Evolutionary conservation across 2,888 invertebrate genomes (phyloP), one percentile per base, ranked within the genome.

Genomic region (Tyria jacobaeae): DNA sequence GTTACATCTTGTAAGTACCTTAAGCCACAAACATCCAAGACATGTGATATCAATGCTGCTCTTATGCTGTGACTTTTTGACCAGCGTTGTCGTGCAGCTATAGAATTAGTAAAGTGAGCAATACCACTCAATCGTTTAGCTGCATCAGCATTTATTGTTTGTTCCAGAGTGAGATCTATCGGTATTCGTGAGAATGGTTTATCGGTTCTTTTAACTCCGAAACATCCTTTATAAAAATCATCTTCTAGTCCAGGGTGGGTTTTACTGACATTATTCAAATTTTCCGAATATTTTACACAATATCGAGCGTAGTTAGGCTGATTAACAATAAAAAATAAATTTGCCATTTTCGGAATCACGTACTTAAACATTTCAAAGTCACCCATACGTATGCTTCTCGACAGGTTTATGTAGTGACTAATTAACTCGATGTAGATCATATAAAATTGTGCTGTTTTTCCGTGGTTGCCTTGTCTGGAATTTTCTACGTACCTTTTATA

Each of bases 91-190:
- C 59, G 39, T 21, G 54, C 62, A 37, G 62, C 25, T 24, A 62
- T 54, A 3, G 58, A 62, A 47, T 55, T 55, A 24, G 47, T 57
- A 21, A 48, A 39, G 31, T 62, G 35, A 9, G 60, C 67, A 52
- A 81, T 64, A 62, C 82, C 83, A 48, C 75, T 76, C n/a, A n/a
- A 64, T 64, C 69, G 72, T 54, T 68, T 72, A 35, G 71, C 79
- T 55, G 83, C 81, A 66, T 85, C 82, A 49, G 80, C 82, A 64
- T 84, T 85, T 9, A 84, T 79, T 2, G 83, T 84, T 61, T 83
- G 80, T 59, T 83, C 83, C n/a, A 82, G n/a, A 1, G 62, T 62
- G 3, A 76, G 53, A 31, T 79, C 79, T 63, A 79, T 69, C 7
- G 70, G 70, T 64, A 65, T 63, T 57, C 57, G 71, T 35, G 76